Percentiles rank a stretch among this genome's conserved stretches.
Conservation (phyloP, 1,140 invertebrate species). For the Phthorimaea operculella region DNA sequence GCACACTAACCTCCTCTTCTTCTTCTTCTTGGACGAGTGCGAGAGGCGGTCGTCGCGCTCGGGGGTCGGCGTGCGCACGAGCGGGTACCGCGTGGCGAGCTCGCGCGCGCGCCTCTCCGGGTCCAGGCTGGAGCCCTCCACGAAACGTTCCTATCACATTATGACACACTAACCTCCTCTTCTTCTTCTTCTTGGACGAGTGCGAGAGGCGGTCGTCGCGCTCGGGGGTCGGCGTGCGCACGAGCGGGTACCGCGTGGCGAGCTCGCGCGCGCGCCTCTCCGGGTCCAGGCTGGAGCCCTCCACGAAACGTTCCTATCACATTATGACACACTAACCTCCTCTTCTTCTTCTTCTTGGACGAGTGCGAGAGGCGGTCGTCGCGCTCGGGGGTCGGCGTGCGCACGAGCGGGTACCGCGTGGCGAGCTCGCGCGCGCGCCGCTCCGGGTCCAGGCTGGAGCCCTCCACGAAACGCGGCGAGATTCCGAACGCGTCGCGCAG, state of each 20-base stretch:
- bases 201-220: no score
- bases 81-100: constrained; percentile 70
- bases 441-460: constrained; percentile 90
- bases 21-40: no score
- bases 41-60: no score
- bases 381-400: constrained; percentile 69
- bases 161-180: constrained; percentile 56
- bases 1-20: constrained; percentile 62
- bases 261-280: constrained; percentile 75
- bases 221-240: constrained; percentile 71
- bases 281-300: constrained; percentile 92
- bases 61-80: constrained; percentile 72
- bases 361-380: constrained; percentile 45
- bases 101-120: constrained; percentile 77
- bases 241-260: constrained; percentile 71
- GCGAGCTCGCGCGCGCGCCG: constrained; percentile 72
- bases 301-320: constrained; percentile 94
- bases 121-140: constrained; percentile 94
- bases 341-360: constrained; percentile 62
- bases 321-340: no score
- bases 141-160: no score
- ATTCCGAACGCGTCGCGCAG: constrained; percentile 95
- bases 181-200: no score
- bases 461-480: constrained; percentile 92
- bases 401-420: constrained; percentile 72